phyloP scores from a whole-genome alignment of 2,113 vertebrate genomes.

The Chlamydotis undulata region DNA sequence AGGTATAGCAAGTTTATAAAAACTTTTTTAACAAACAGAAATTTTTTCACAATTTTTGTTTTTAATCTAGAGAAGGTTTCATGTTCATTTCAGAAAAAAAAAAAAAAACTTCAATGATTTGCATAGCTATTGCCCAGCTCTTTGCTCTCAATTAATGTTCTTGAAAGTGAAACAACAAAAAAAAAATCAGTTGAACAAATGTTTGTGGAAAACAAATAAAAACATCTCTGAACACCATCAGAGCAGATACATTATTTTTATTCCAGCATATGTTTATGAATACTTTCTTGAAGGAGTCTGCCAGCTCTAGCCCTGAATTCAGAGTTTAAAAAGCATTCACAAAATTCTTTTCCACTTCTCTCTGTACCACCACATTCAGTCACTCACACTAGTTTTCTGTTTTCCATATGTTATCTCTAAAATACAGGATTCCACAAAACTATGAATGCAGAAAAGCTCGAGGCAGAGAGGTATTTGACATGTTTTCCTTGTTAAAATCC shows the following conservation, averaged over 20 bases:
- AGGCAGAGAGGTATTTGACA: slow-evolving; percentile 1
- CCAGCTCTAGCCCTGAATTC: neutral
- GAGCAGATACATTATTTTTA: slow-evolving; percentile 1
- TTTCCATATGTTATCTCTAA: slow-evolving; percentile 35
- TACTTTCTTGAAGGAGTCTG: neutral
- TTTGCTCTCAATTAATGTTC: slow-evolving; percentile 43
- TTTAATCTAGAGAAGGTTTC: neutral
- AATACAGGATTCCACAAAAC: neutral
- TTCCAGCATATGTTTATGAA: slow-evolving; percentile 1
- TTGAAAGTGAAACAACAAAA: slow-evolving; percentile 15
- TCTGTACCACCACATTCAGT: neutral
- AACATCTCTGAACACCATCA: neutral
- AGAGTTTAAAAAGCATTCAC: neutral
- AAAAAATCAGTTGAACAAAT: neutral
- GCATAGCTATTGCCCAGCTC: neutral
- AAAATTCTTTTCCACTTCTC: neutral
- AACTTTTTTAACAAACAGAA: accelerated
- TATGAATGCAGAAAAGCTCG: neutral
- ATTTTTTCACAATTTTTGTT: neutral
- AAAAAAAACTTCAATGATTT: neutral
- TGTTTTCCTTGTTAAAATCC: slow-evolving; percentile 23
- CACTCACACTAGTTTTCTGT: neutral
- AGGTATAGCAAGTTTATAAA: neutral
- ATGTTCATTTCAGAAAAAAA: neutral
- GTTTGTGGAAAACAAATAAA: slow-evolving; percentile 38